Base-by-base conservation (phyloP, 2,113 vertebrate genomes). In the Rafetus swinhoei region DNA sequence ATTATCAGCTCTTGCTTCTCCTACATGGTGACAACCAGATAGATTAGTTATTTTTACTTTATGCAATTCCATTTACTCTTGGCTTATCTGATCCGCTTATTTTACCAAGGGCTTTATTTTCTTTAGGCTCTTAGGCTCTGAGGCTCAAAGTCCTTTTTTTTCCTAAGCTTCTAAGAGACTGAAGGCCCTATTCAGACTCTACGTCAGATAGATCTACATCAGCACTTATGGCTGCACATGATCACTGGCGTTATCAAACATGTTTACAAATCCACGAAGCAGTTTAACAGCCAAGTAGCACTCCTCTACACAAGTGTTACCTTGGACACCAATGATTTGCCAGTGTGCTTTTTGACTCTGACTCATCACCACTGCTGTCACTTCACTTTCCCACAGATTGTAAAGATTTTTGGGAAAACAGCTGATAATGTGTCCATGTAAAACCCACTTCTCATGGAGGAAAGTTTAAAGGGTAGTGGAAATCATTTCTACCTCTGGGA, bases 71-170 rank as follows among this genome's bases (percentile, higher is more conserved):
- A 6, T 96, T 96, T 97, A 16, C 91, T 92, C 82, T 85, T 1
- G 1, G 55, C 94, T 97, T 97, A 96, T 97, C 97, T 97, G 96
- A 97, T 97, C 96, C 79, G 76, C 91, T 96, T 65, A 82, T 94
- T 97, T 96, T 89, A 89, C 60, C 39, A 3, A 86, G 93, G 96
- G 96, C 94, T 97, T 97, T 95, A 77, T 97, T 97, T 97, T 94
- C 96, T 97, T 35, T 76, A 27, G 94, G 89, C 84, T 93, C 54
- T 1, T 14, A 90, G 93, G 90, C 93, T 74, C 35, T 8, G 27
- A 87, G 94, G 93, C 95, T 95, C 90, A 27, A 16, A 89, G 88
- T 92, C 84, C 79, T 89, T 84, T 59, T 81, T 79, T 87, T 90
- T 76, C 45, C 45, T 84, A 93, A 95, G 91, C 86, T 81, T 92